Percentiles rank a stretch among this genome's conserved stretches.
These are phyloP conservation scores for Eristalis intricaria DNA, from an alignment of 2,888 invertebrate species.

Conservation along the genomic window DNA sequence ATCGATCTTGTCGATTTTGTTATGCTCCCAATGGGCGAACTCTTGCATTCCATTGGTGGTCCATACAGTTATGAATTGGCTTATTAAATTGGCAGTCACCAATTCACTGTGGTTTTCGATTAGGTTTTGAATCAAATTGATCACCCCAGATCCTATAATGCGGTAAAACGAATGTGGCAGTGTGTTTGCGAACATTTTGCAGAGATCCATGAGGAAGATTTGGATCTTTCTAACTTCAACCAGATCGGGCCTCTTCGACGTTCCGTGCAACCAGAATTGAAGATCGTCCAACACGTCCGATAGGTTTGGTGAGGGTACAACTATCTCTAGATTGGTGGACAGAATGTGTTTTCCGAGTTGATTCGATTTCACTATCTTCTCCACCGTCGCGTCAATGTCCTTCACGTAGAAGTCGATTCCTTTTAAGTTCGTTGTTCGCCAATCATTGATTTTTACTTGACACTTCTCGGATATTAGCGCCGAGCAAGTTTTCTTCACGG, in stretches of 20 bases:
- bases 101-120: slow-evolving; percentile 75
- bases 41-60: slow-evolving; percentile 68
- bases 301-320: slow-evolving; percentile 69
- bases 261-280: slow-evolving; percentile 78
- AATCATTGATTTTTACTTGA: slow-evolving; percentile 82
- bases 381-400: slow-evolving; percentile 77
- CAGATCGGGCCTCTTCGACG: slow-evolving; percentile 75
- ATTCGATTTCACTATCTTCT: slow-evolving; percentile 72
- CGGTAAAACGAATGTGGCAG: slow-evolving; percentile 77
- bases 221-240: slow-evolving; percentile 71
- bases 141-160: slow-evolving; percentile 73
- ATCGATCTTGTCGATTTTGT: slow-evolving; percentile 5
- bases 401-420: slow-evolving; percentile 78
- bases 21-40: slow-evolving; percentile 54
- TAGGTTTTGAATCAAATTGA: slow-evolving; percentile 76
- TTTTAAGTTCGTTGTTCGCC: slow-evolving; percentile 83
- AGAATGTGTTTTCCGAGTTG: slow-evolving; percentile 36
- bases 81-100: slow-evolving; percentile 74
- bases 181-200: slow-evolving; percentile 73
- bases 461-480: slow-evolving; percentile 82
- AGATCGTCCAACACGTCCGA: slow-evolving; percentile 77
- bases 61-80: slow-evolving; percentile 73
- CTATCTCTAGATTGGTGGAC: slow-evolving; percentile 73
- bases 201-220: slow-evolving; percentile 73
- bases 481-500: slow-evolving; percentile 82